Evolutionary conservation across 2,113 vertebrate genomes (phyloP).

Genomic region (Ochotona princeps): DNA sequence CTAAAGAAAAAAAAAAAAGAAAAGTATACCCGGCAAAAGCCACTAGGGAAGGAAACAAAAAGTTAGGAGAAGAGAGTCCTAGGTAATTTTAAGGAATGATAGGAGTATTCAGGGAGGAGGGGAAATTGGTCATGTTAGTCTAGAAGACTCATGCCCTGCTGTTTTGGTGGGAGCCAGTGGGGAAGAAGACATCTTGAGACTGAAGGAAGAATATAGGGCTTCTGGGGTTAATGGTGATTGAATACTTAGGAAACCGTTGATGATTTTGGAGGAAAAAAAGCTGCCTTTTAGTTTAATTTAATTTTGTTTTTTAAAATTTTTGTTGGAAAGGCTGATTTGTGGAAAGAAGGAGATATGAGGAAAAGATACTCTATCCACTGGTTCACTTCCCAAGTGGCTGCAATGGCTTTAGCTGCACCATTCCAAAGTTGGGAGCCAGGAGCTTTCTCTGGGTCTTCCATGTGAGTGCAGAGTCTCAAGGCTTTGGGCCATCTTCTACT

Average conservation of each 20-base stretch:
- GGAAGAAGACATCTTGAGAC: neutral
- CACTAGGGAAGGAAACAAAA: constrained; percentile 21
- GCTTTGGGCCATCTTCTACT: no score
- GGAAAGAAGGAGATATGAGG: no score
- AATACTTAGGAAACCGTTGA: neutral
- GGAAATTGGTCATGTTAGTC: neutral
- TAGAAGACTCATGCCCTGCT: neutral
- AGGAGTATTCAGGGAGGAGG: neutral
- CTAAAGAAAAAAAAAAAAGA: no score
- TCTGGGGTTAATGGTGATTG: neutral
- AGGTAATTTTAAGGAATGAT: neutral
- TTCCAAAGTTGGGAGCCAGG: no score
- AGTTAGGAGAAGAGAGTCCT: neutral
- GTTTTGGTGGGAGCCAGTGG: neutral
- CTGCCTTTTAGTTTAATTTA: neutral
- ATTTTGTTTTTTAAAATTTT: no score
- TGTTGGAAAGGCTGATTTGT: no score
- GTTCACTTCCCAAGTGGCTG: no score
- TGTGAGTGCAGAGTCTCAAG: no score
- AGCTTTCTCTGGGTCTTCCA: no score
- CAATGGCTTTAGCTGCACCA: no score
- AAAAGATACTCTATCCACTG: no score
- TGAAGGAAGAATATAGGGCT: neutral
- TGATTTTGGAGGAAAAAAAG: neutral
- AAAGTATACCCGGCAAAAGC: neutral